Conservation (phyloP, 1,140 invertebrate species). For the Delia radicum region DNA sequence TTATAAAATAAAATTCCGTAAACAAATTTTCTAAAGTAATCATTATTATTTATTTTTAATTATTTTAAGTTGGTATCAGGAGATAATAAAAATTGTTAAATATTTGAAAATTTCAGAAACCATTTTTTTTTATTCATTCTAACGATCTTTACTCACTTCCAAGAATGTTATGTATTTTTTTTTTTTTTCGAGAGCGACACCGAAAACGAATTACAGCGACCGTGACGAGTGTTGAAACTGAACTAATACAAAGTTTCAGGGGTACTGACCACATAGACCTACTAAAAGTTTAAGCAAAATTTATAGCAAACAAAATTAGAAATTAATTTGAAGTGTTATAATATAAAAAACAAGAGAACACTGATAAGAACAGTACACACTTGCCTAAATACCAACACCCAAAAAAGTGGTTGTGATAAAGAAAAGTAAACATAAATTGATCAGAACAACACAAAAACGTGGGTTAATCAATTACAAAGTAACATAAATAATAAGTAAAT, state of each 20-base stretch:
- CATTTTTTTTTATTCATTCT: too few relatives aligned
- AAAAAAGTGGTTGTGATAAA: neutral
- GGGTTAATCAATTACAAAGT: too few relatives aligned
- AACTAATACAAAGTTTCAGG: neutral
- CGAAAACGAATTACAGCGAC: neutral
- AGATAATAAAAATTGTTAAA: neutral
- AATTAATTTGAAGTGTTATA: neutral
- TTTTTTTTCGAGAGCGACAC: neutral
- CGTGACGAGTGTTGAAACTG: neutral
- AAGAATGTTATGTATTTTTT: neutral
- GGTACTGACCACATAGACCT: constrained; percentile 9
- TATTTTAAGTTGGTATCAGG: neutral
- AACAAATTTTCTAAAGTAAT: neutral
- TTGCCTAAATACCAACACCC: neutral
- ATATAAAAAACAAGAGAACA: neutral
- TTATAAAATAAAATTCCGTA: neutral
- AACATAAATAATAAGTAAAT: too few relatives aligned
- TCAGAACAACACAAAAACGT: neutral
- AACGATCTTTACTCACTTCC: neutral
- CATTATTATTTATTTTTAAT: neutral
- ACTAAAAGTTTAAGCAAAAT: neutral
- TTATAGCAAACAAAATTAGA: neutral
- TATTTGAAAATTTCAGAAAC: neutral
- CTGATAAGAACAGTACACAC: neutral
- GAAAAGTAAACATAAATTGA: neutral